A percentile compares a stretch with the other conserved stretches of the same genome.
phyloP scores from a whole-genome alignment of 2,797 vertebrate genomes.

The Cetoscarus ocellatus region DNA sequence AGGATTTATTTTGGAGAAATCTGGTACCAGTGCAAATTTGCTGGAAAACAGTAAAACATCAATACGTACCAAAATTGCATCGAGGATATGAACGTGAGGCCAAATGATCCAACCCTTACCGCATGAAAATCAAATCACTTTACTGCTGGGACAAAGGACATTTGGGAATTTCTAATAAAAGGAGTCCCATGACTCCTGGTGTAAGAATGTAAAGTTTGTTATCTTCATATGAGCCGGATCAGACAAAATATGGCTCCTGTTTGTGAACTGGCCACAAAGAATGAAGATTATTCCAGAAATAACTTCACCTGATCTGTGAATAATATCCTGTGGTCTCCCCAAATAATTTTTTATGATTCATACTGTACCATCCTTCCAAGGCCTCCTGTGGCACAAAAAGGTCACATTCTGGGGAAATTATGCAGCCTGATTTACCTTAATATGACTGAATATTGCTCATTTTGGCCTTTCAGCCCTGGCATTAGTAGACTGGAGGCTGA shows the following conservation, averaged over 20 bases:
- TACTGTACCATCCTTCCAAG: constrained; percentile 10
- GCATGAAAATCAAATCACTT: too few species aligned
- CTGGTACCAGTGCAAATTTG: too few species aligned
- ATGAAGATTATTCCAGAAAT: constrained; percentile 11
- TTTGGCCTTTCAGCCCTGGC: constrained; percentile 28
- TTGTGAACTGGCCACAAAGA: constrained; percentile 8
- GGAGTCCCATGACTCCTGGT: too few species aligned
- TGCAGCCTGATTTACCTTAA: constrained; percentile 44
- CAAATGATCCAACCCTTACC: too few species aligned
- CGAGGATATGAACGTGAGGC: too few species aligned
- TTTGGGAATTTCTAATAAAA: too few species aligned
- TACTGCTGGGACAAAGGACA: too few species aligned
- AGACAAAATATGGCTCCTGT: constrained; percentile 45
- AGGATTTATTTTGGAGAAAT: too few species aligned
- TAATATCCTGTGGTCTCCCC: neutral
- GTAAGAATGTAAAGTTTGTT: neutral
- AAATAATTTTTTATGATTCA: constrained; percentile 20
- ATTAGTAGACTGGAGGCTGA: constrained; percentile 39
- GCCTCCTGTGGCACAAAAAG: constrained; percentile 2
- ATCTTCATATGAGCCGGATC: constrained; percentile 32
- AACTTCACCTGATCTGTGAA: neutral
- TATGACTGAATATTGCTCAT: constrained; percentile 45
- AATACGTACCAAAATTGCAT: too few species aligned
- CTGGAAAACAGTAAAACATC: too few species aligned
- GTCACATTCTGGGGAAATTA: constrained; percentile 30